Conservation (phyloP, 2,113 vertebrate species). For the Ammodytes marinus region DNA sequence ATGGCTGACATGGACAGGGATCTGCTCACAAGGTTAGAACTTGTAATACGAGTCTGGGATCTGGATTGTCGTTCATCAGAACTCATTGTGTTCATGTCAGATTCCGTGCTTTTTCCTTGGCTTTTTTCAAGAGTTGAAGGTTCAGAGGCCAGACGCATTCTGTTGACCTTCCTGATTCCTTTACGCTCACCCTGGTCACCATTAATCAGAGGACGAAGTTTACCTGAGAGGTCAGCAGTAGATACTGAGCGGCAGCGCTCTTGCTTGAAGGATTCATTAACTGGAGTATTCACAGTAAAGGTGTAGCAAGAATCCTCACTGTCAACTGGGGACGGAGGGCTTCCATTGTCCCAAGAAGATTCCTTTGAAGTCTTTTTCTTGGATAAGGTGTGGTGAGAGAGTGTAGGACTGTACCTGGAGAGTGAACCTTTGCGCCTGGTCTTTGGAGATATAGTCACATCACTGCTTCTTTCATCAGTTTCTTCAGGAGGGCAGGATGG, state of each 20-base stretch:
- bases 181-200: constrained; percentile 44
- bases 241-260: constrained; percentile 71
- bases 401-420: constrained; percentile 57
- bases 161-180: constrained; percentile 67
- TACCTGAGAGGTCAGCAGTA: constrained; percentile 75
- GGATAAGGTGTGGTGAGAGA: constrained; percentile 52
- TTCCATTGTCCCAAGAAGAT: constrained; percentile 60
- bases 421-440: constrained; percentile 46
- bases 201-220: constrained; percentile 52
- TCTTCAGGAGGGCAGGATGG: constrained; percentile 73
- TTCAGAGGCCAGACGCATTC: constrained; percentile 63
- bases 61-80: constrained; percentile 50
- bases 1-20: constrained; percentile 80
- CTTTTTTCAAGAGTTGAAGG: constrained; percentile 41
- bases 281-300: constrained; percentile 72
- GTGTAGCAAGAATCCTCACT: constrained; percentile 84
- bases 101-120: constrained; percentile 23
- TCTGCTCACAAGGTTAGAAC: constrained; percentile 65
- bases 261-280: constrained; percentile 60
- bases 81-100: constrained; percentile 18
- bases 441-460: constrained; percentile 35
- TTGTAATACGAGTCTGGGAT: constrained; percentile 35
- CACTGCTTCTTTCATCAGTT: constrained; percentile 37
- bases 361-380: constrained; percentile 65
- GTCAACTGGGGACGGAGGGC: constrained; percentile 77